These are phyloP conservation scores for Platycheirus rosarum DNA, from an alignment of 2,888 invertebrate species.

Conservation along the genomic window DNA sequence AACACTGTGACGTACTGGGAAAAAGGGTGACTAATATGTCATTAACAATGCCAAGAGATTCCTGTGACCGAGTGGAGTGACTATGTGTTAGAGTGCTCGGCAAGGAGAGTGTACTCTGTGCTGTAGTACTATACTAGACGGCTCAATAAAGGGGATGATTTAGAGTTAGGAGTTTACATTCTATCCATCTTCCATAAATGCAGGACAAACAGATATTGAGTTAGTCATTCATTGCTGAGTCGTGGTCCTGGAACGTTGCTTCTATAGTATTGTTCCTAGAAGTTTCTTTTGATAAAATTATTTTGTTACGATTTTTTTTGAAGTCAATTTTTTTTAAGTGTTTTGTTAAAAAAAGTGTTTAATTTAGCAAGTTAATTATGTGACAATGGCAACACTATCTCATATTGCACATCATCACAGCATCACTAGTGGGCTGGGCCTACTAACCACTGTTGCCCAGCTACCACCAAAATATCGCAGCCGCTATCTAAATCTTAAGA, in stretches of 20 bases:
- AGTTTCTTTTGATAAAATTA: neutral
- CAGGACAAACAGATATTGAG: conserved; percentile 79
- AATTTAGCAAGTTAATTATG: conserved; percentile 9
- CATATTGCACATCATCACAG: conserved; percentile 69
- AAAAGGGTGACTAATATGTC: conserved; percentile 82
- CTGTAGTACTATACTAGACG: conserved; percentile 59
- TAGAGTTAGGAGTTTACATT: conserved; percentile 71
- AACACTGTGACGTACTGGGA: conserved; percentile 75
- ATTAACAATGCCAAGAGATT: conserved; percentile 72
- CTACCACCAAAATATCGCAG: conserved; percentile 82
- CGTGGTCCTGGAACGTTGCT: conserved; percentile 79
- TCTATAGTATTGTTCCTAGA: conserved; percentile 44
- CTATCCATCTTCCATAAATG: conserved; percentile 79
- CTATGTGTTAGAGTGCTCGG: conserved; percentile 47
- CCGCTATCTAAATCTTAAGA: conserved; percentile 81
- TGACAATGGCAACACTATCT: conserved; percentile 64
- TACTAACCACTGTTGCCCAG: conserved; percentile 82
- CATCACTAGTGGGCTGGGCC: conserved; percentile 80
- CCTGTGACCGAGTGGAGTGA: conserved; percentile 37
- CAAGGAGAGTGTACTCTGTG: conserved; percentile 16
- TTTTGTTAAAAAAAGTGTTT: conserved; percentile 1
- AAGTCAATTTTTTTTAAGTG: conserved; percentile 9
- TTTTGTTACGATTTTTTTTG: conserved; percentile 13
- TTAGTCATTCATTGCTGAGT: conserved; percentile 82
- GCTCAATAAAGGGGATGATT: conserved; percentile 75